Percentiles rank a stretch among this genome's conserved stretches.
Conservation (phyloP, 2,888 invertebrate genomes). For the Matsumyia berberina region DNA sequence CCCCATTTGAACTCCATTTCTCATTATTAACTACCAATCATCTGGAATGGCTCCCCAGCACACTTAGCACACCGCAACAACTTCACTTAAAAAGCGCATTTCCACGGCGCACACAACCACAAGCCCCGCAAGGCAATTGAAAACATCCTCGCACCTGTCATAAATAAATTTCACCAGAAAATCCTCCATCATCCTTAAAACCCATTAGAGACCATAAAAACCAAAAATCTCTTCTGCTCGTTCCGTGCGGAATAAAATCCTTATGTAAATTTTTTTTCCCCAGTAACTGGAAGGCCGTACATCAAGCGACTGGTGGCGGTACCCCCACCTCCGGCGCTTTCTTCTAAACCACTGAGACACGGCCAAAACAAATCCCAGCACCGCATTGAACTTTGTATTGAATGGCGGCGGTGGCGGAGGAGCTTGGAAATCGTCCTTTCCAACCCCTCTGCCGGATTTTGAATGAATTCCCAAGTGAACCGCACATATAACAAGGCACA, state of each 20-base stretch:
- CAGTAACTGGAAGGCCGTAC: conserved; percentile 46
- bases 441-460: neutral
- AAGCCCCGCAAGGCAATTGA: conserved; percentile 50
- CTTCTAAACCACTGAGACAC: conserved; percentile 9
- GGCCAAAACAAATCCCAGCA: conserved; percentile 52
- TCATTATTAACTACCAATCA: too few relatives aligned
- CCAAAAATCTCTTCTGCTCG: conserved; percentile 3
- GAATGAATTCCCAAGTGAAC: conserved; percentile 31
- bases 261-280: conserved; percentile 65
- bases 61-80: too few relatives aligned
- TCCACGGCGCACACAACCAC: neutral
- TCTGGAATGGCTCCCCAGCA: too few relatives aligned
- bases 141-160: conserved; percentile 57
- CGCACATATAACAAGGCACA: conserved; percentile 47
- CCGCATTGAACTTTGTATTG: conserved; percentile 37
- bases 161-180: conserved; percentile 50
- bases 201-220: conserved; percentile 65
- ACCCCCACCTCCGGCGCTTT: conserved; percentile 4
- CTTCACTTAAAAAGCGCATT: too few relatives aligned
- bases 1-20: too few relatives aligned
- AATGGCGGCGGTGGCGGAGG: conserved; percentile 1
- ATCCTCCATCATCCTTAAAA: conserved; percentile 50
- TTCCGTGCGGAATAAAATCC: conserved; percentile 11
- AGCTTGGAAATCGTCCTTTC: too few relatives aligned
- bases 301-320: conserved; percentile 34